Base-by-base conservation (phyloP, 2,888 invertebrate species). In the Rambutsinella grinnellia region DNA sequence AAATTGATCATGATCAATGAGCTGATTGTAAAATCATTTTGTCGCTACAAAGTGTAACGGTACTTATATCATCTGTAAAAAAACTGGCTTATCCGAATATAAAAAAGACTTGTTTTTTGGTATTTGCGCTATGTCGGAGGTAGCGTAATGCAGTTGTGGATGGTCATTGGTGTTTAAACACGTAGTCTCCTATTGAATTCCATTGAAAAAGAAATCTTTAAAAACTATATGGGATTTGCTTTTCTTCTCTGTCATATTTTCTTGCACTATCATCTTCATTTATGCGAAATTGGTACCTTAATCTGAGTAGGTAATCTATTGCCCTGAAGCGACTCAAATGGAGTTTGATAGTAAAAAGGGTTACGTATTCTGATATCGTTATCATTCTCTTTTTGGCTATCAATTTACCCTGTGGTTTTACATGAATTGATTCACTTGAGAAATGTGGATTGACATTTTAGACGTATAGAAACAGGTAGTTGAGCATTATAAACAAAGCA, bases 41-140 rank as follows among this genome's bases (percentile, higher is more conserved):
- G 24, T 17, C n/a, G n/a, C n/a, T n/a, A n/a, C n/a, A n/a, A n/a
- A n/a, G n/a, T 49, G 27, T 67, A 67, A 67, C 67, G 67, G 67
- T n/a, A 57, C 46, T 66, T 23, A 28, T 46, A n/a, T n/a, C n/a
- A n/a, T n/a, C n/a, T n/a, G n/a, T 44, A 24, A 21, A 60, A 60
- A 15, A 17, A 46, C 46, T 17, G 17, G 46, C 6, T 17, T 17
- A 46, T 15, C 3, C 46, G 2, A 17, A 6, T 13, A 44, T 10
- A 44, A 13, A 6, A 6, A 44, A 44, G 13, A 6, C 44, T 6
- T 44, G 44, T 44, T 46, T 46, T 46, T 46, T 46, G 15, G 17
- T 46, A 46, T n/a, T n/a, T 17, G 15, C n/a, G 17, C n/a, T 2
- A 24, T 26, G 57, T 28, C 17, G n/a, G 13, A 15, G 51, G n/a